Base-by-base conservation (phyloP, 1,140 invertebrate genomes). In the Ctenoplectra terminalis region DNA sequence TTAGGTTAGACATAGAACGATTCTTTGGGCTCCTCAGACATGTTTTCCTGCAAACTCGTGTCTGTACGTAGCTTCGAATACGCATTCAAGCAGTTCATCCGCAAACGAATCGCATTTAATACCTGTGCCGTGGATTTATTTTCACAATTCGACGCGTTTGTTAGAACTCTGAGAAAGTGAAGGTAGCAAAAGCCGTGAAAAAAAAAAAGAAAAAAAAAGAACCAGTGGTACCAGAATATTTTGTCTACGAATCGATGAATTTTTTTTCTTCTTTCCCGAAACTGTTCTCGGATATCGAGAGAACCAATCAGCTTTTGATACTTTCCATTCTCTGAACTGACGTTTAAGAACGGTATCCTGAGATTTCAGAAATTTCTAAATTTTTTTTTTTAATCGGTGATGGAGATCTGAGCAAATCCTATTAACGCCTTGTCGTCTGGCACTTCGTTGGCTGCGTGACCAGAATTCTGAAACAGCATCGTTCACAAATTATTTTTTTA, bases 391-490 rank as follows among this genome's bases (percentile, higher is more conserved):
- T 95, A 98, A 94, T 98, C 97, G 29, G 96, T 96, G 90, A 98
- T 97, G 54, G 98, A 98, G 87, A 99, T 97, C 94, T 99, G 98
- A 91, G 99, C 99, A 95, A 97, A 99, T 89, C 99, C 99, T 90
- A 99, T 96, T 78, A 99, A 94, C 15, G 98, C 97, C 88, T 98
- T 98, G 91, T 99, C 98, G 94, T 99, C 98, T 26, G 97, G 96
- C 34, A 97, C 95, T 95, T 99, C 98, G 89, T 97, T 97, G 31
- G 95, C 95, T 81, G 96, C 96, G 85, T 96, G 95, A 64, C 96
- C 96, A 50, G 97, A 98, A 93, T 96, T 98, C 97, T 98, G 94
- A 76, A 95, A 95, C 5, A 64, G 34, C 43, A 3, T 2, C 2
- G 67, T n/a, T n/a, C n/a, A n/a, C n/a, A n/a, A n/a, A n/a, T n/a